Evolutionary conservation across 1,140 invertebrate genomes (phyloP).

Genomic region (Pseudachorutes palmiensis): DNA sequence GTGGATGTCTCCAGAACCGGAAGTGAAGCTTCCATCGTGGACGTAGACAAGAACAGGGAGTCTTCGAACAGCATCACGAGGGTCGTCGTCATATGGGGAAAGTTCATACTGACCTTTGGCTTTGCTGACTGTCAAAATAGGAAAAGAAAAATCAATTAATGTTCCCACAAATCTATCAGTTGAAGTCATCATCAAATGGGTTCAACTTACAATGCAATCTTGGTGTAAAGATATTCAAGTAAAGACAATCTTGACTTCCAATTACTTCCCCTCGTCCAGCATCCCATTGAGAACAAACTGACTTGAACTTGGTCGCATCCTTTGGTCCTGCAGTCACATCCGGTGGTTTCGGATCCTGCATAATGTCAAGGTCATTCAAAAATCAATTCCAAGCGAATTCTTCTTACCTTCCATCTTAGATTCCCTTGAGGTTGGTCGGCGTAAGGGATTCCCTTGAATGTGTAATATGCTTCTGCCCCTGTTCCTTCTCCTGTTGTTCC

Average conservation of each 20-base stretch:
- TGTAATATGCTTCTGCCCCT: too few species aligned
- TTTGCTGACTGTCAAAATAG: neutral
- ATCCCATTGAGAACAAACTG: slow-evolving; percentile 9
- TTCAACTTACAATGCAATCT: slow-evolving; percentile 15
- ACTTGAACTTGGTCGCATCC: slow-evolving; percentile 1
- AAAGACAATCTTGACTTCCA: slow-evolving; percentile 66
- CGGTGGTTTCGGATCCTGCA: neutral
- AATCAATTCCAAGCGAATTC: neutral
- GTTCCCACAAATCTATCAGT: neutral
- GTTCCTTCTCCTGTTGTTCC: too few species aligned
- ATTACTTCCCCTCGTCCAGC: neutral
- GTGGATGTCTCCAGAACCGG: slow-evolving; percentile 83
- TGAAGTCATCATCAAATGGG: neutral
- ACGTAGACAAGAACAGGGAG: slow-evolving; percentile 93
- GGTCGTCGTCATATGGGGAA: slow-evolving; percentile 2
- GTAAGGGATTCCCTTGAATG: slow-evolving; percentile 48
- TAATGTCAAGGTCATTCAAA: neutral
- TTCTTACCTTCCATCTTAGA: slow-evolving; percentile 42
- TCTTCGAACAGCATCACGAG: slow-evolving; percentile 38
- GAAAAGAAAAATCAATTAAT: neutral
- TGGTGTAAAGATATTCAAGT: slow-evolving; percentile 86
- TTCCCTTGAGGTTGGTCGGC: slow-evolving; percentile 48
- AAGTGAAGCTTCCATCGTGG: slow-evolving; percentile 87
- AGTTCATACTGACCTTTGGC: neutral
- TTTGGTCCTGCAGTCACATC: slow-evolving; percentile 11